phyloP scores from a whole-genome alignment of 2,113 vertebrate species.

The Pterophyllum scalare region DNA sequence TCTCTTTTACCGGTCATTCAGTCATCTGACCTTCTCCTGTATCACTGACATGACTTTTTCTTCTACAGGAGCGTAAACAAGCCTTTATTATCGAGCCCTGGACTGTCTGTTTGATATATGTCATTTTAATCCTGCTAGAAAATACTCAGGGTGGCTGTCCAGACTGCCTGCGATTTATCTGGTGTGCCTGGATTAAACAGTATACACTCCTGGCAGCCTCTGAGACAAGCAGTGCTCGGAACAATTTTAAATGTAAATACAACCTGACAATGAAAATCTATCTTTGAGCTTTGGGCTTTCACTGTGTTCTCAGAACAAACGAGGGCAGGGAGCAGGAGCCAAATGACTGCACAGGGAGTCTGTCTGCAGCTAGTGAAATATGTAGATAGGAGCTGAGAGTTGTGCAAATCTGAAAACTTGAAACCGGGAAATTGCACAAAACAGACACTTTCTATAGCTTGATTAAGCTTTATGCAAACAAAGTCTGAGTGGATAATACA shows the following conservation, averaged over 20 bases:
- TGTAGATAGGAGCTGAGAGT: background rate
- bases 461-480: slow-evolving; percentile 8
- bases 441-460: background rate
- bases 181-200: slow-evolving; percentile 63
- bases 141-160: slow-evolving; percentile 43
- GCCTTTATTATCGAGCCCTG: slow-evolving; percentile 28
- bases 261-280: slow-evolving; percentile 57
- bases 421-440: slow-evolving; percentile 7
- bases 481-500: slow-evolving; percentile 15
- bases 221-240: slow-evolving; percentile 54
- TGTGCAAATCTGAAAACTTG: slow-evolving; percentile 11
- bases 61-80: slow-evolving; percentile 5
- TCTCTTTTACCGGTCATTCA: background rate
- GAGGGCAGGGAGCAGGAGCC: slow-evolving; percentile 23
- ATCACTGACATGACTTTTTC: slow-evolving; percentile 1
- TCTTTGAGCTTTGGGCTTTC: slow-evolving; percentile 42
- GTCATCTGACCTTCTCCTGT: slow-evolving; percentile 1
- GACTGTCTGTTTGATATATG: slow-evolving; percentile 45
- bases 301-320: slow-evolving; percentile 50
- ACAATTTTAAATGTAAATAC: slow-evolving; percentile 73
- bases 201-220: slow-evolving; percentile 52
- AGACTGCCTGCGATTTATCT: slow-evolving; percentile 65
- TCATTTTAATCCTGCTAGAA: slow-evolving; percentile 62
- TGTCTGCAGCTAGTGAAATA: slow-evolving; percentile 21
- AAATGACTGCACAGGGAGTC: slow-evolving; percentile 40